Evolutionary conservation across 2,113 vertebrate genomes (phyloP).

Genomic region (Gadus macrocephalus): DNA sequence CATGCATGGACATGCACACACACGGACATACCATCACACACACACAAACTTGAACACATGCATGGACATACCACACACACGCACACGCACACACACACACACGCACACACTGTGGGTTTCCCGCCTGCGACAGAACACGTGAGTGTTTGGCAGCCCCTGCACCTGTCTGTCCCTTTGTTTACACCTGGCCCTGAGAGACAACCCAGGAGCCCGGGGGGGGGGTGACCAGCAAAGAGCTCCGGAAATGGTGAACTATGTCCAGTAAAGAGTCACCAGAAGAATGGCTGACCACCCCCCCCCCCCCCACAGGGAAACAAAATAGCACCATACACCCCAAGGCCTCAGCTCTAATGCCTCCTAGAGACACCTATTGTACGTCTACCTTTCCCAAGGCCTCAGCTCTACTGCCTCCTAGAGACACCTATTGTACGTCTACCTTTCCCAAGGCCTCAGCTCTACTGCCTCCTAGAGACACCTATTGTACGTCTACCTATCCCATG

Average conservation of each 20-base stretch:
- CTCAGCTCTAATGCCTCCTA: too few relatives aligned
- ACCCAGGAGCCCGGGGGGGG: conserved; percentile 26
- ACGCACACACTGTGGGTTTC: conserved; percentile 15
- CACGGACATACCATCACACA: conserved; percentile 1
- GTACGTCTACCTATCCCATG: too few relatives aligned
- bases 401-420: too few relatives aligned
- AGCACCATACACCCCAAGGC: too few relatives aligned
- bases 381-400: too few relatives aligned
- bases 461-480: too few relatives aligned
- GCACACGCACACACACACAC: background rate
- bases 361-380: too few relatives aligned
- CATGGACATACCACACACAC: too few relatives aligned
- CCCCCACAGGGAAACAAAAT: too few relatives aligned
- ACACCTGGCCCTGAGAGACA: conserved; percentile 39
- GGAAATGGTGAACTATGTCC: conserved; percentile 26
- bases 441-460: too few relatives aligned
- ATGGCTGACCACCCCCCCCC: conserved; percentile 16
- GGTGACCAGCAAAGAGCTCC: conserved; percentile 13
- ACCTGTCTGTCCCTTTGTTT: conserved; percentile 67
- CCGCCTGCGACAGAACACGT: conserved; percentile 39
- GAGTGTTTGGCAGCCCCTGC: conserved; percentile 47
- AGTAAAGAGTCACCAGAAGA: conserved; percentile 14
- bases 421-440: too few relatives aligned
- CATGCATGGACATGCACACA: conserved; percentile 10
- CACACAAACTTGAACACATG: too few relatives aligned